These are phyloP conservation scores for Tiphia femorata DNA, from an alignment of 2,888 invertebrate genomes.

Conservation along the genomic window DNA sequence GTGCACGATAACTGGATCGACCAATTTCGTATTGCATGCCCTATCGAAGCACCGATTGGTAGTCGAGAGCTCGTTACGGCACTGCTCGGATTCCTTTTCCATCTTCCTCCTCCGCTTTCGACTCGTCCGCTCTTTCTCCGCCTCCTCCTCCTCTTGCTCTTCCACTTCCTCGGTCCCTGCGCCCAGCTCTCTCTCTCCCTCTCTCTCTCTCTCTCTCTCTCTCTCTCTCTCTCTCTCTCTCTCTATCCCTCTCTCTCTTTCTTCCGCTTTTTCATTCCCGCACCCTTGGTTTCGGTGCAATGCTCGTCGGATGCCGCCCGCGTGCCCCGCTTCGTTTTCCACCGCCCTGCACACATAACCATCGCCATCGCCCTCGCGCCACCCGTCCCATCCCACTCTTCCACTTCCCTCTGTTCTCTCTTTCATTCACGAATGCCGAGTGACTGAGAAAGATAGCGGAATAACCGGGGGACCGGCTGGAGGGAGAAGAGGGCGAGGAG, in stretches of 20 bases:
- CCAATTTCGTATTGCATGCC: conserved; percentile 17
- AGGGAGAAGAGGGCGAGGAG: conserved; percentile 6
- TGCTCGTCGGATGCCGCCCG: conserved; percentile 21
- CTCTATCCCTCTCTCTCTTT: conserved; percentile 16
- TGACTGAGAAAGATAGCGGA: conserved; percentile 20
- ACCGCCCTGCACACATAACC: conserved; percentile 29
- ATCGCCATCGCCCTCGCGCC: background rate
- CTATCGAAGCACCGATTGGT: conserved; percentile 7
- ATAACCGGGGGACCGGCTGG: conserved; percentile 4
- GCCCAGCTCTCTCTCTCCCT: conserved; percentile 8
- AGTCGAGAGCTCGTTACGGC: conserved; percentile 18
- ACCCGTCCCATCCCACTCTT: conserved; percentile 2
- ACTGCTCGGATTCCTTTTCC: conserved; percentile 12
- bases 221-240: conserved; percentile 9
- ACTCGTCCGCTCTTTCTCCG: conserved; percentile 6
- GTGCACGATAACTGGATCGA: conserved; percentile 33
- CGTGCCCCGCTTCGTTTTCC: conserved; percentile 33
- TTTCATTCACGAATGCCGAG: conserved; percentile 21
- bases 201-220: background rate
- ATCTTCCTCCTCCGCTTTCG: background rate
- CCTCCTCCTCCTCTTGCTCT: conserved; percentile 9
- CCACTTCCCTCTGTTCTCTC: conserved; percentile 27
- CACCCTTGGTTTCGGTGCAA: background rate
- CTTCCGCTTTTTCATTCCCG: conserved; percentile 4
- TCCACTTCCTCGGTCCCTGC: too few species aligned